A percentile compares a stretch with the other conserved stretches of the same genome.
Evolutionary conservation across 2,888 invertebrate species (phyloP).

Genomic region (Amblyjoppa proteus): DNA sequence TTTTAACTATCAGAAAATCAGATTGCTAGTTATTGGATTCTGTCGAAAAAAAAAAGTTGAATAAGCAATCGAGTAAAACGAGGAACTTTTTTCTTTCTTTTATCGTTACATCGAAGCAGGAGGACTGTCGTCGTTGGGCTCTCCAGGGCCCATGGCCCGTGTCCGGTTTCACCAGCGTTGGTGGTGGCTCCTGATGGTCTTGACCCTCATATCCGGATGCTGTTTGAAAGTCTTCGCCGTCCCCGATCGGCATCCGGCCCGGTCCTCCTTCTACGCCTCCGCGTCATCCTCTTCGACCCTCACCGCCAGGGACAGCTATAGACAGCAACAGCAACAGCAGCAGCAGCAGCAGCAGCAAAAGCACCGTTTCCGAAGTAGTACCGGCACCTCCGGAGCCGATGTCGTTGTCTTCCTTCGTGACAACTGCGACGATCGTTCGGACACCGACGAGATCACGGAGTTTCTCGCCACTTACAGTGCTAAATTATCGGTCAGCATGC

Average conservation of each 20-base stretch:
- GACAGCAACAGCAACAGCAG: constrained; percentile 81
- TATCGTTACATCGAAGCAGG: constrained; percentile 25
- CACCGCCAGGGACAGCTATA: constrained; percentile 59
- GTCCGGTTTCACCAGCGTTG: constrained; percentile 82
- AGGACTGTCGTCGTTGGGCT: constrained; percentile 60
- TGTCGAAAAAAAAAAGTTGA: background rate
- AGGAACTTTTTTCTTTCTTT: background rate
- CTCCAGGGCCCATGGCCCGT: constrained; percentile 84
- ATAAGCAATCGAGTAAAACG: background rate
- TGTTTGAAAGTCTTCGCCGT: constrained; percentile 67
- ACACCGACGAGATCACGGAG: constrained; percentile 78
- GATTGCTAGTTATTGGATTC: background rate
- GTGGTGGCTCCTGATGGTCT: constrained; percentile 82
- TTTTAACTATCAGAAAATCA: background rate
- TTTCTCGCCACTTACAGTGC: constrained; percentile 78
- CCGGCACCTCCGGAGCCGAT: constrained; percentile 70
- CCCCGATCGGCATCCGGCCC: constrained; percentile 64
- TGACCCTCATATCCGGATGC: constrained; percentile 73
- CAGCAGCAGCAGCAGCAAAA: constrained; percentile 79
- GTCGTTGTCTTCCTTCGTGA: constrained; percentile 81
- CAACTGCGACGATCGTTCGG: constrained; percentile 76
- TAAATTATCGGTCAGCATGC: constrained; percentile 74
- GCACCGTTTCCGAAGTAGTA: constrained; percentile 78
- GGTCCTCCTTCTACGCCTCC: constrained; percentile 67
- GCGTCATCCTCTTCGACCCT: constrained; percentile 31